Conservation (phyloP, 1,140 invertebrate species). For the Yoshiicerus persimilis region DNA sequence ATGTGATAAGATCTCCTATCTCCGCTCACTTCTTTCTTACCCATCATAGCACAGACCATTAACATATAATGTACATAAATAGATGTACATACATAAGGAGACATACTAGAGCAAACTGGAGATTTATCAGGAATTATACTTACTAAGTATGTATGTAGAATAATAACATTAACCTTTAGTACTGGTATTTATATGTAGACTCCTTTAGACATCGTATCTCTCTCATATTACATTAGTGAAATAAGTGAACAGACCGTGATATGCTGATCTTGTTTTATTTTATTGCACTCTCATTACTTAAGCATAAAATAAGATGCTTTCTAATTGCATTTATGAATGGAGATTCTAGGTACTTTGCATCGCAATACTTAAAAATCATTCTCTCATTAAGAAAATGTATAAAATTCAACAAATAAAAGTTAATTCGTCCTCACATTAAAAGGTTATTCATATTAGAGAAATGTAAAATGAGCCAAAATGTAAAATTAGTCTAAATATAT, state of each 20-base stretch:
- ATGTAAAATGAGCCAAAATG: neutral
- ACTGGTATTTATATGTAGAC: too few species aligned
- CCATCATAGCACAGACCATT: neutral
- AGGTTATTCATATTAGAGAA: neutral
- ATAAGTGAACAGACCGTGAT: neutral
- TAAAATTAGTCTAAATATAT: neutral
- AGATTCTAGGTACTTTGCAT: neutral
- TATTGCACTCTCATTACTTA: constrained; percentile 14
- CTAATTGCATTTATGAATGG: constrained; percentile 7
- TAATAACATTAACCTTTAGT: neutral
- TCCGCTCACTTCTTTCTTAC: neutral
- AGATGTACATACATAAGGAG: neutral
- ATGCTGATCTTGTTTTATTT: constrained; percentile 9
- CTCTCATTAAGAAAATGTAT: constrained; percentile 1
- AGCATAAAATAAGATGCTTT: constrained; percentile 17
- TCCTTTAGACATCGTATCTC: neutral
- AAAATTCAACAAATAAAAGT: neutral
- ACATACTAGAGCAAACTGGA: neutral
- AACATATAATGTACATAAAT: neutral
- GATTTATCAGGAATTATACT: neutral
- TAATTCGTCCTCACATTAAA: neutral
- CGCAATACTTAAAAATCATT: neutral
- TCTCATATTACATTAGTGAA: neutral
- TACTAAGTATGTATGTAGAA: neutral
- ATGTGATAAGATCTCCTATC: neutral